A percentile compares a stretch with the other conserved stretches of the same genome.
These are phyloP conservation scores for Lasaia peninsularis DNA, from an alignment of 1,140 invertebrate species.

Conservation along the genomic window DNA sequence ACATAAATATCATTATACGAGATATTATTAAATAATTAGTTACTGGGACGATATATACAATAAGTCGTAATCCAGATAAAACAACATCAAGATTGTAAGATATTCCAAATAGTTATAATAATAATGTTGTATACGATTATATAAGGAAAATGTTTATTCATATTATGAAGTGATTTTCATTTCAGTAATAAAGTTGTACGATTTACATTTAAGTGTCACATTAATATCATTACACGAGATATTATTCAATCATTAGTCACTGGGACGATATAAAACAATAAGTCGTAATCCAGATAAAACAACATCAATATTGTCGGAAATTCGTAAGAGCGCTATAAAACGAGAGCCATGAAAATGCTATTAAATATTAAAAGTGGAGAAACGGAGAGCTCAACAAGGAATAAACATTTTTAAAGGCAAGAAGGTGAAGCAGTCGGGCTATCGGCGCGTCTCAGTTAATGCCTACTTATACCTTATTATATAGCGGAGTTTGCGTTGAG, in stretches of 20 bases:
- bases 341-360: slow-evolving; percentile 73
- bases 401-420: slow-evolving; percentile 74
- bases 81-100: slow-evolving; percentile 65
- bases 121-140: too few relatives aligned
- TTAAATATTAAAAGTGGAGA: slow-evolving; percentile 78
- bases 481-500: slow-evolving; percentile 77
- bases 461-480: slow-evolving; percentile 77
- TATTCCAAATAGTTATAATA: too few relatives aligned
- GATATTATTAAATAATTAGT: slow-evolving; percentile 8
- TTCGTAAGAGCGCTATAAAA: slow-evolving; percentile 74
- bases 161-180: not conserved
- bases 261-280: slow-evolving; percentile 42
- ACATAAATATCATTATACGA: not conserved
- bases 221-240: not conserved
- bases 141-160: not conserved
- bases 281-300: slow-evolving; percentile 39
- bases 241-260: slow-evolving; percentile 11
- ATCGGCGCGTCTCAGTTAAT: slow-evolving; percentile 76
- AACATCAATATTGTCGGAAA: slow-evolving; percentile 65
- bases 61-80: slow-evolving; percentile 36
- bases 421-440: slow-evolving; percentile 62
- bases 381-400: slow-evolving; percentile 77
- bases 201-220: not conserved
- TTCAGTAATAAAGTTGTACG: not conserved
- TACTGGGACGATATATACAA: slow-evolving; percentile 38